A percentile compares a stretch with the other conserved stretches of the same genome.
phyloP scores from a whole-genome alignment of 2,113 vertebrate genomes.

The Protobothrops flavoviridis region DNA sequence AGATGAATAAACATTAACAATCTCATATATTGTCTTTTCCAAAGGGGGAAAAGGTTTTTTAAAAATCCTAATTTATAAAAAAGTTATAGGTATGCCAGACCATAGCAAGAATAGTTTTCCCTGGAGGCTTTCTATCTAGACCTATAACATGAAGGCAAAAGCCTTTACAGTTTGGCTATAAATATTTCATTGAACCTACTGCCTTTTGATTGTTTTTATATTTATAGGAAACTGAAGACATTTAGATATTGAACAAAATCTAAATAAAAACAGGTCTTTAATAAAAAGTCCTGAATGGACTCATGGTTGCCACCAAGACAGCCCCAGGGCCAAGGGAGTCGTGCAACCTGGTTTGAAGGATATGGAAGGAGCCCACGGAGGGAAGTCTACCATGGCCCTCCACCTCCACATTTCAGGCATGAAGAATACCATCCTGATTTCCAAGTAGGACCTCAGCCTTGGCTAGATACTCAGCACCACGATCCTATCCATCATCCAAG shows the following conservation, averaged over 20 bases:
- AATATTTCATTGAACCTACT: background rate
- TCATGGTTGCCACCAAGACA: constrained; percentile 39
- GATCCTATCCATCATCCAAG: background rate
- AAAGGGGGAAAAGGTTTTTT: background rate
- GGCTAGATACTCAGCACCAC: constrained; percentile 31
- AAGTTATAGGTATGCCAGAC: background rate
- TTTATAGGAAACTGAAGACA: constrained; percentile 50
- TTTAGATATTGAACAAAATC: background rate
- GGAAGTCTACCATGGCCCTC: background rate
- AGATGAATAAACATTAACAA: background rate
- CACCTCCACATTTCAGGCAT: background rate
- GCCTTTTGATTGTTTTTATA: background rate
- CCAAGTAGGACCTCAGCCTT: rapidly evolving
- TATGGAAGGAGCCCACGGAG: constrained; percentile 4
- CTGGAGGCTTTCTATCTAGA: background rate
- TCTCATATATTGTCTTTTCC: background rate
- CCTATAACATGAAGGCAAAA: background rate
- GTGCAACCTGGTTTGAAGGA: background rate
- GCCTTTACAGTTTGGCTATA: background rate
- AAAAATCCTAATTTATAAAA: background rate
- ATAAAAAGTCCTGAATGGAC: constrained; percentile 61
- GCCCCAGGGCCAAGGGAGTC: background rate
- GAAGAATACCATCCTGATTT: constrained; percentile 31
- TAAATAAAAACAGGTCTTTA: background rate
- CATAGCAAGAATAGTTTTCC: background rate